Evolutionary conservation across 2,797 vertebrate genomes (phyloP), one percentile per base, ranked within the genome.

Genomic region (Urocyon cinereoargenteus): DNA sequence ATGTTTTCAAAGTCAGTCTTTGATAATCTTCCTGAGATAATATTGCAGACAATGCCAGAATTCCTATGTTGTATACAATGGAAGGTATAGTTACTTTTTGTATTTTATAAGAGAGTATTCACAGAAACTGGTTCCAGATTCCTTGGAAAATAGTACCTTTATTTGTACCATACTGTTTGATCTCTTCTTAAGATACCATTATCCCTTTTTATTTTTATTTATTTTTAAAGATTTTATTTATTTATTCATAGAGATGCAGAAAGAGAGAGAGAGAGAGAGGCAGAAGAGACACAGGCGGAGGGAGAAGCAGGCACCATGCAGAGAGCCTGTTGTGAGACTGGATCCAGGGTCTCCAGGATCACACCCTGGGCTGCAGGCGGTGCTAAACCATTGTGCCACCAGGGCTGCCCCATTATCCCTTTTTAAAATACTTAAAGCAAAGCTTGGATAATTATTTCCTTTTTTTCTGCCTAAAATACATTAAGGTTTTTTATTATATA

Each of bases 401-500:
- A 45, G 40, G 40, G 40, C 40, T 45, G 40, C 40, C 40, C 10
- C 3, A 31, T 66, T 34, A 59, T 59, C 8, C 7, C 83, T 84
- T 83, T 64, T 34, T 92, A 82, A 68, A 68, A 68, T 34, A 68
- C 66, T 18, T 34, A 68, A 34, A 68, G 66, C 16, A 88, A 83
- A 68, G 0, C 9, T 13, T 86, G 13, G 3, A 55, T 95, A 31
- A 18, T 66, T 85, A 51, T 78, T 61, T 31, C 22, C 51, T 57
- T 70, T 49, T 81, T 81, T 70, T 93, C 0, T 73, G 0, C 59
- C n/a, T 96, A 24, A 36, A 94, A 95, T 64, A 95, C 9, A 7
- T 83, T 7, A 89, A 83, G 1, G 45, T 68, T 0, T 40, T 96
- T 97, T 96, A 77, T 82, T 5, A 87, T 55, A 77, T 59, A 97